Evolutionary conservation across 92 coral and sea anemone species (phyloP).

Genomic region (Palythoa grandis): DNA sequence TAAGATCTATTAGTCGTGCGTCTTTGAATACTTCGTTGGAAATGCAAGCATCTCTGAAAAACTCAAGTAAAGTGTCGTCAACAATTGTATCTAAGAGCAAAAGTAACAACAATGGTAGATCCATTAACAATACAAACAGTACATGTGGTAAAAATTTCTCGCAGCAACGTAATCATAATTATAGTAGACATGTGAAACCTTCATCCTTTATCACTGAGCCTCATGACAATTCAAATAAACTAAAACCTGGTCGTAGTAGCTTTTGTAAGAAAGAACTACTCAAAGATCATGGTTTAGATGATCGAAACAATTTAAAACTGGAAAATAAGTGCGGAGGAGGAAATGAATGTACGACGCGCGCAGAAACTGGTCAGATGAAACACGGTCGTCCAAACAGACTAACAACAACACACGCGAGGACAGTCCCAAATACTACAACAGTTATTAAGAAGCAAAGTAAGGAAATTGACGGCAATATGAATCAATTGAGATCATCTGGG

Average conservation of each 20-base stretch:
- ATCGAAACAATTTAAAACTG: not conserved
- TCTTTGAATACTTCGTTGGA: not conserved
- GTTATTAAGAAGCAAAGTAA: too few species aligned
- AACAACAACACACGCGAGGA: not conserved
- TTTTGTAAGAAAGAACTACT: not conserved
- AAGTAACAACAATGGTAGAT: not conserved
- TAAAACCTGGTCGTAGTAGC: not conserved
- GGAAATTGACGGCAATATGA: not conserved
- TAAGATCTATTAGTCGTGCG: not conserved
- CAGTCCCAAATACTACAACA: not conserved
- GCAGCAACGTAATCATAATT: constrained; percentile 22
- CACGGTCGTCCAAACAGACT: not conserved
- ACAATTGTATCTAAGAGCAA: not conserved
- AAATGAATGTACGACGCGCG: not conserved
- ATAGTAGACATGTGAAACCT: constrained; percentile 41
- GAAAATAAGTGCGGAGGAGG: not conserved
- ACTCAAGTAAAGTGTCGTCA: not conserved
- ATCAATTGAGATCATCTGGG: constrained; percentile 8
- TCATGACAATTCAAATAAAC: not conserved
- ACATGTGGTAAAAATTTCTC: not conserved
- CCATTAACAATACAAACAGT: not conserved
- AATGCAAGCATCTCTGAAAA: not conserved
- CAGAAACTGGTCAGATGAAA: not conserved
- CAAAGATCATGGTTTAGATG: not conserved
- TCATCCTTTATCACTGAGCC: not conserved